Base-by-base conservation (phyloP, 2,797 vertebrate genomes). In the Phaenicophaeus curvirostris region DNA sequence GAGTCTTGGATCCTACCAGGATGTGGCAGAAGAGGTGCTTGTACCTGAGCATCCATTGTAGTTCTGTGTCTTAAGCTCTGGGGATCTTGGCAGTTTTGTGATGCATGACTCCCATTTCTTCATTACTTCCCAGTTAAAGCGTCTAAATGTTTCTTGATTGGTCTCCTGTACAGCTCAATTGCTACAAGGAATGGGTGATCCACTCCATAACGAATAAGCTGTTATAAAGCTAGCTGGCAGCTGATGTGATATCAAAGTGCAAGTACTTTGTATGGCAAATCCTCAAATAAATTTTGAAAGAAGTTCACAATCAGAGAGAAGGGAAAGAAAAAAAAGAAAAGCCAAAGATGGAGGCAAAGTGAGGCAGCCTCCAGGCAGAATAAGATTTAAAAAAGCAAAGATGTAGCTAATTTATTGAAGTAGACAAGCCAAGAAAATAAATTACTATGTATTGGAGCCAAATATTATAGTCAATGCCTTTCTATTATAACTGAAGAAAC, bases 371-470 rank as follows among this genome's bases (percentile, higher is more conserved):
- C 19, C 39, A 90, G 41, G 48, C 24, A 92, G n/a, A 87, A 8
- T 27, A 85, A 58, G 30, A 68, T 41, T 85, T 51, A 80, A 44
- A 33, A 80, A 77, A 74, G 44, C 31, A 85, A 80, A 87, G 46
- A 68, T 44, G 11, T 28, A 66, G 28, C 28, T 23, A 67, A 37
- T 46, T 21, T 41, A 55, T 54, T 72, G 77, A 87, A 81, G 54
- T 7, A 89, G 65, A 78, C 11, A 39, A 76, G 59, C 48, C 91
- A 94, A 88, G 23, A 85, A 86, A 96, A 89, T 30, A 84, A 86
- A 78, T 57, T 69, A 67, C 59, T 39, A 51, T 4, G 4, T 48
- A 35, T 7, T 50, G 17, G 21, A 91, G 71, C n/a, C 90, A 93
- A 93, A 76, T 20, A 79, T 57, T 63, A 37, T 30, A 93, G 84